Base-by-base conservation (phyloP, 2,797 vertebrate genomes). In the Sternotherus odoratus region DNA sequence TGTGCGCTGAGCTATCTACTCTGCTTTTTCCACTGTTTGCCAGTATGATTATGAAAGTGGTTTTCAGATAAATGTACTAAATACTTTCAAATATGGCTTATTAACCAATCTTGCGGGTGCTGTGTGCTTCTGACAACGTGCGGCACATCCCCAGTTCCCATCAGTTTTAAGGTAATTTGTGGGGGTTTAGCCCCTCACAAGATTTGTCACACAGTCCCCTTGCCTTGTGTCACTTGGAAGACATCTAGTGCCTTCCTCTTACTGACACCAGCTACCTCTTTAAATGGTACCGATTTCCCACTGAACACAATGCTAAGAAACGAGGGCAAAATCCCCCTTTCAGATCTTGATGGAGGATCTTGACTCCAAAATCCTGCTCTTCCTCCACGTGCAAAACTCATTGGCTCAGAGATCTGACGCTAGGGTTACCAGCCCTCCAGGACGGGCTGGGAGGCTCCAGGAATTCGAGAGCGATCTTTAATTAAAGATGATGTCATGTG, bases 51-150 rank as follows among this genome's bases (percentile, higher is more conserved):
- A n/a, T 17, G 69, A 23, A 4, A 78, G 15, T 9, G 8, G 63
- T 46, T 36, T 80, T 86, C 48, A 6, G 57, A 51, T 54, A n/a
- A 39, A 51, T 56, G 36, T 12, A 30, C 57, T 12, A 51, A 13
- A 51, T 50, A 78, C 49, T 75, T 75, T 16, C 9, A 75, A 48
- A 28, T 75, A 48, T 75, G 15, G 43, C 16, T 28, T 75, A 75
- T 48, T 28, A 26, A 28, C 26, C 6, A 13, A 75, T 51, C 49
- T 21, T 51, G 49, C 24, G 33, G 12, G 19, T 53, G 77, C 12
- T 24, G 11, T 69, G 49, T 77, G 39, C n/a, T 39, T 46, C 49
- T 19, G 33, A 19, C 9, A 48, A 19, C 0, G 0, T 17, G 51
- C 28, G 81, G n/a, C 72, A 8, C n/a, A 11, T 78, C 83, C 83